These are phyloP conservation scores for Apotomis betuletana DNA, from an alignment of 2,888 invertebrate species.

Conservation along the genomic window DNA sequence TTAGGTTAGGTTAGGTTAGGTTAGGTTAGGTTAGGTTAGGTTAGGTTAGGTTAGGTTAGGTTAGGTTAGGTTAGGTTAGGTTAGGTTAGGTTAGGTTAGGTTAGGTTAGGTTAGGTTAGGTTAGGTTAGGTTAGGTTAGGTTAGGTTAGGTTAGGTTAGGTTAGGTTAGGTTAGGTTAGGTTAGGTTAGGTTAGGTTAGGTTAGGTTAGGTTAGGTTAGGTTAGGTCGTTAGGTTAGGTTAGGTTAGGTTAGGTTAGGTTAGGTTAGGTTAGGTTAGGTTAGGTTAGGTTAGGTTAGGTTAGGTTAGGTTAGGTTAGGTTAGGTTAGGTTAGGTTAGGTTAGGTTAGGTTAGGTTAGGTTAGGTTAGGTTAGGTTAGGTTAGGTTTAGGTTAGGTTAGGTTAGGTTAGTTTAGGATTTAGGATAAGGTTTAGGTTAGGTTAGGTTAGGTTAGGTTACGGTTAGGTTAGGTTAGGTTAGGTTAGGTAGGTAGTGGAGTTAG, in stretches of 20 bases:
- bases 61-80: conserved; percentile 30
- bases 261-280: conserved; percentile 42
- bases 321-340: conserved; percentile 42
- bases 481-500: no score
- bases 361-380: conserved; percentile 42
- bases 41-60: conserved; percentile 37
- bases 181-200: conserved; percentile 36
- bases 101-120: conserved; percentile 39
- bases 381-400: conserved; percentile 43
- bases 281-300: conserved; percentile 42
- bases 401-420: conserved; percentile 42
- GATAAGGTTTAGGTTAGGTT: conserved; percentile 43
- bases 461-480: conserved; percentile 41
- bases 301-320: conserved; percentile 42
- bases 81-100: conserved; percentile 37
- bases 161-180: conserved; percentile 37
- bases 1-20: conserved; percentile 40
- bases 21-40: conserved; percentile 38
- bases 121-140: conserved; percentile 40
- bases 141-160: conserved; percentile 40
- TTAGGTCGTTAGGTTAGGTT: conserved; percentile 37
- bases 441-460: conserved; percentile 42
- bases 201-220: conserved; percentile 33
- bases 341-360: conserved; percentile 42
- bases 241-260: conserved; percentile 34